Conservation (phyloP, 2,113 vertebrate species). For the Monopterus albus region DNA sequence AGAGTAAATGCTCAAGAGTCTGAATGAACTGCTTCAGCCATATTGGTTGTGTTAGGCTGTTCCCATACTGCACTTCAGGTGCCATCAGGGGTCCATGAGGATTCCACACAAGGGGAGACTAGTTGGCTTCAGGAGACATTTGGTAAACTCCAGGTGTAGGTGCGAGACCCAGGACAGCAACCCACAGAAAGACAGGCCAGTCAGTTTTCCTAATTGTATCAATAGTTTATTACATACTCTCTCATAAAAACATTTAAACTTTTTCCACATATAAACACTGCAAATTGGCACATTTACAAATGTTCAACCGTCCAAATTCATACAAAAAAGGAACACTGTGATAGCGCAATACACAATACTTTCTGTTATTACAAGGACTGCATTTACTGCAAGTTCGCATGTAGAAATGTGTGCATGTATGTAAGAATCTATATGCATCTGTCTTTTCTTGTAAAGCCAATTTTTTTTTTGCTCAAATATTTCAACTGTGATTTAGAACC, state of each 20-base stretch:
- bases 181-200: background rate
- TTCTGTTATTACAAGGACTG: slow-evolving; percentile 63
- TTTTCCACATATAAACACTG: slow-evolving; percentile 79
- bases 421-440: slow-evolving; percentile 29
- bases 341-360: slow-evolving; percentile 63
- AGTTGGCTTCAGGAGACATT: no score
- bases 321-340: slow-evolving; percentile 75
- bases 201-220: slow-evolving; percentile 49
- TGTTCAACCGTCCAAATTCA: slow-evolving; percentile 70
- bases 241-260: slow-evolving; percentile 75
- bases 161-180: no score
- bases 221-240: slow-evolving; percentile 79
- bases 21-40: no score
- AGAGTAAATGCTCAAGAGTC: no score
- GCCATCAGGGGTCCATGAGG: no score
- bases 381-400: slow-evolving; percentile 33
- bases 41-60: no score
- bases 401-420: slow-evolving; percentile 22
- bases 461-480: slow-evolving; percentile 26
- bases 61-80: no score
- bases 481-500: slow-evolving; percentile 27
- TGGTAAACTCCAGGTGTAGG: no score
- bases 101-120: no score
- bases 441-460: slow-evolving; percentile 27
- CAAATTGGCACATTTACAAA: slow-evolving; percentile 81